These are phyloP conservation scores for Oedothorax gibbosus DNA, from an alignment of 1,140 invertebrate species.

Conservation along the genomic window DNA sequence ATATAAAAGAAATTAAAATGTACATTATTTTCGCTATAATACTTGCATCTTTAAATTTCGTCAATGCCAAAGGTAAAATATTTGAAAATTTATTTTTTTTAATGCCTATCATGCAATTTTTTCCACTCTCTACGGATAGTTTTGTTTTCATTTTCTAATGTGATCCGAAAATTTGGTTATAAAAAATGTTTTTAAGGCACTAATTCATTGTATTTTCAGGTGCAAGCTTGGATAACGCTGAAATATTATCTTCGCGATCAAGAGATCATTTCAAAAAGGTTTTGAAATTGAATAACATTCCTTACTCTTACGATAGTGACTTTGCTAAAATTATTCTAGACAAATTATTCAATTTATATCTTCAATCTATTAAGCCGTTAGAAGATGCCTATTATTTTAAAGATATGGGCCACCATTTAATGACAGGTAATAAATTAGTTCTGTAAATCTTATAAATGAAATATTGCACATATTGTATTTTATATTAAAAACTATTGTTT, in stretches of 20 bases:
- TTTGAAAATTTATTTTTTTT: no score
- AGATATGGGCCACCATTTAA: conserved; percentile 62
- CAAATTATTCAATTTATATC: conserved; percentile 63
- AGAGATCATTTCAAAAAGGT: conserved; percentile 22
- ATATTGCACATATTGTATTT: neutral
- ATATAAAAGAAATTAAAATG: no score
- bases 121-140: neutral
- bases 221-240: neutral
- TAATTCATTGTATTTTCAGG: conserved; percentile 1
- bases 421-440: conserved; percentile 62
- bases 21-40: no score
- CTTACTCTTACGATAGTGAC: conserved; percentile 9
- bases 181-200: no score
- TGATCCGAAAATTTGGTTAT: neutral
- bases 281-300: conserved; percentile 24
- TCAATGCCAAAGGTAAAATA: no score
- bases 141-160: neutral
- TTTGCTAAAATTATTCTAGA: conserved; percentile 56
- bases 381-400: conserved; percentile 64
- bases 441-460: no score
- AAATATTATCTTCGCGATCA: neutral
- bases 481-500: neutral
- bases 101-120: neutral
- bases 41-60: no score
- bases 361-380: conserved; percentile 63